Conservation (phyloP, 1,140 invertebrate genomes). For the Dendroctonus valens region DNA sequence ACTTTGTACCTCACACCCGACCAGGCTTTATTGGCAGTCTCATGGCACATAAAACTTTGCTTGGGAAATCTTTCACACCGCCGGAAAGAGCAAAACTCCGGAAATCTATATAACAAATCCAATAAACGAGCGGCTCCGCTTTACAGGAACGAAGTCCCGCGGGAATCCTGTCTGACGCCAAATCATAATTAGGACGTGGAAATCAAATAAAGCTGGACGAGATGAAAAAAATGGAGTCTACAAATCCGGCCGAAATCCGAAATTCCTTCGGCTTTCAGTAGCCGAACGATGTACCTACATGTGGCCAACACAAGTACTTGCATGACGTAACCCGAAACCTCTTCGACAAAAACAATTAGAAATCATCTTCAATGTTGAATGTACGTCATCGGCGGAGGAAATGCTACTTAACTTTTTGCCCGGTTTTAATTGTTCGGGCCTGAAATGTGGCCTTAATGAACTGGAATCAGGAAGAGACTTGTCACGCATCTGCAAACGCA, state of each 20-base stretch:
- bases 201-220: slow-evolving; percentile 19
- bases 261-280: too few relatives aligned
- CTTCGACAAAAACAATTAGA: not conserved
- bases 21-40: slow-evolving; percentile 26
- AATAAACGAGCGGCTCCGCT: slow-evolving; percentile 20
- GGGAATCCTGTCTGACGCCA: slow-evolving; percentile 8
- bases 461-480: slow-evolving; percentile 10
- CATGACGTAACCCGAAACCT: too few relatives aligned
- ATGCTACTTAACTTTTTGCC: slow-evolving; percentile 7
- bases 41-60: slow-evolving; percentile 30
- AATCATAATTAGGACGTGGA: slow-evolving; percentile 24
- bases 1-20: slow-evolving; percentile 9
- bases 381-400: slow-evolving; percentile 6
- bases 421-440: slow-evolving; percentile 5
- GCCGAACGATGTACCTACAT: too few relatives aligned
- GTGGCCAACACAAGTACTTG: too few relatives aligned
- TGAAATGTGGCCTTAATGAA: slow-evolving; percentile 11
- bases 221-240: too few relatives aligned
- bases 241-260: too few relatives aligned
- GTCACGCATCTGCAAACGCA: not conserved
- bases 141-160: slow-evolving; percentile 14
- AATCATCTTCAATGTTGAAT: slow-evolving; percentile 1
- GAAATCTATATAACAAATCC: slow-evolving; percentile 30
- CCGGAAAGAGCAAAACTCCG: not conserved
- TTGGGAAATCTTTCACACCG: slow-evolving; percentile 31